phyloP scores from a whole-genome alignment of 2,888 invertebrate genomes.

The Troglohyphantes excavatus region DNA sequence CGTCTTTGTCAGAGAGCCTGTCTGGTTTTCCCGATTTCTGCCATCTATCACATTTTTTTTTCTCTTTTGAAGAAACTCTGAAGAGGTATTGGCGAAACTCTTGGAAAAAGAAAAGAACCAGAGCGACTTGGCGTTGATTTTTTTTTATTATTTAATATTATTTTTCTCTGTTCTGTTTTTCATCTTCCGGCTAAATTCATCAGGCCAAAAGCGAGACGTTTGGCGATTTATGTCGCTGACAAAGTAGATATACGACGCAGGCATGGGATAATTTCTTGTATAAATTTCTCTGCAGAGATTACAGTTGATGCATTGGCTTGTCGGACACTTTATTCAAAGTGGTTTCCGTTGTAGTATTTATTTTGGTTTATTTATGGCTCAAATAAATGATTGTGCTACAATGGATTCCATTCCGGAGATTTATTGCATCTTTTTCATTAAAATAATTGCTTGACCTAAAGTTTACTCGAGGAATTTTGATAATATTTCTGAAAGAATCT shows the following conservation, averaged over 20 bases:
- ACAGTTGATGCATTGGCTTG: not conserved
- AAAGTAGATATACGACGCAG: constrained; percentile 56
- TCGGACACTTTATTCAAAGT: constrained; percentile 59
- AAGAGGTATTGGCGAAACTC: constrained; percentile 45
- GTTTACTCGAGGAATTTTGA: no score
- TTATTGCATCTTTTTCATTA: no score
- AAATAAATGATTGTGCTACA: not conserved
- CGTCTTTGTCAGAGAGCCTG: constrained; percentile 66
- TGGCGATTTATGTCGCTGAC: constrained; percentile 55
- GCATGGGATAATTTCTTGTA: constrained; percentile 71
- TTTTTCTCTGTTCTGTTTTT: constrained; percentile 61
- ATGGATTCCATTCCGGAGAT: not conserved
- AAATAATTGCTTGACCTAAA: no score
- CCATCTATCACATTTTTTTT: constrained; percentile 60
- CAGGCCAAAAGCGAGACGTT: constrained; percentile 39
- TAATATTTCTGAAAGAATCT: no score
- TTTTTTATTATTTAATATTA: constrained; percentile 17
- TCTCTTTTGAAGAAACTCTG: constrained; percentile 38
- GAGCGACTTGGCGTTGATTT: constrained; percentile 28
- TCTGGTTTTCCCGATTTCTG: constrained; percentile 54
- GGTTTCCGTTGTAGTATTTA: constrained; percentile 20
- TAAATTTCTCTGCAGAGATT: constrained; percentile 50
- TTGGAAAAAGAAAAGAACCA: constrained; percentile 23
- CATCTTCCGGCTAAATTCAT: constrained; percentile 76
- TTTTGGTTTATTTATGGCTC: not conserved